These are phyloP conservation scores for Nasonia oneida DNA, from an alignment of 2,888 invertebrate genomes.

Conservation along the genomic window DNA sequence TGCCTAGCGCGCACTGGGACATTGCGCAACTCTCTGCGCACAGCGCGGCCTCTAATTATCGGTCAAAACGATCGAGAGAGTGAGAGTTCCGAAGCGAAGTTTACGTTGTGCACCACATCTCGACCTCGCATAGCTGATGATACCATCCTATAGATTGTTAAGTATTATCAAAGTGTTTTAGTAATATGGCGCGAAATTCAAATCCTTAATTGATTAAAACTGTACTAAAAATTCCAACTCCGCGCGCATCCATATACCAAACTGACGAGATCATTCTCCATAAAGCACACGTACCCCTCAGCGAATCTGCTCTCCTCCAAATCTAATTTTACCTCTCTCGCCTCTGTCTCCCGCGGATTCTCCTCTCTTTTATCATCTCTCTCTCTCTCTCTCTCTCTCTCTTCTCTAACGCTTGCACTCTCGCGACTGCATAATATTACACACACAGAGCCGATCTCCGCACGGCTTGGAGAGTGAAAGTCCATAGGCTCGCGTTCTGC, in stretches of 20 bases:
- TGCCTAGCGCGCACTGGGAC: background rate
- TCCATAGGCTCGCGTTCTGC: background rate
- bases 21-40: conserved; percentile 33
- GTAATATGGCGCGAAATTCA: too few relatives aligned
- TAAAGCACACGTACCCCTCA: background rate
- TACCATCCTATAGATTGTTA: too few relatives aligned
- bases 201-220: too few relatives aligned
- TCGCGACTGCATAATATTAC: background rate
- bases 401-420: background rate
- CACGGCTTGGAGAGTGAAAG: conserved; percentile 38
- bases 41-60: conserved; percentile 45
- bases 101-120: background rate
- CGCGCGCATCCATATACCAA: background rate
- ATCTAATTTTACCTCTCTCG: conserved; percentile 32
- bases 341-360: conserved; percentile 16
- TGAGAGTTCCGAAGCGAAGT: background rate
- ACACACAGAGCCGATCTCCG: background rate
- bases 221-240: background rate
- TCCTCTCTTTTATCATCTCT: background rate
- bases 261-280: background rate
- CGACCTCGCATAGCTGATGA: too few relatives aligned
- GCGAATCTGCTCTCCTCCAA: background rate
- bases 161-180: too few relatives aligned
- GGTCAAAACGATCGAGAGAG: conserved; percentile 29
- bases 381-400: background rate